phyloP scores from a whole-genome alignment of 2,113 vertebrate species.

The Seriola quinqueradiata region DNA sequence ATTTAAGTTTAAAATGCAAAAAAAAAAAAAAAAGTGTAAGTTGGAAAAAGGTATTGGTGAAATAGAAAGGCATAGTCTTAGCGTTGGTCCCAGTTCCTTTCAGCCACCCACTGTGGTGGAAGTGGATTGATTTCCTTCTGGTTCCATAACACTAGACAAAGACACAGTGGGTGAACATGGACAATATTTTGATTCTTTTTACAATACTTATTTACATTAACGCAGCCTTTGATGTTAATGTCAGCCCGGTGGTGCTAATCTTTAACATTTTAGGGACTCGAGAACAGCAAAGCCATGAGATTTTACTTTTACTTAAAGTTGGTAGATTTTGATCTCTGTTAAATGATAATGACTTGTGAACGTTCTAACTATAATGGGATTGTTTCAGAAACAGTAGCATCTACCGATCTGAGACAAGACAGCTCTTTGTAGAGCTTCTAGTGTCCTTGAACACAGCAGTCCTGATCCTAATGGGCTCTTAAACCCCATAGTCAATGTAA shows the following conservation, averaged over 20 bases:
- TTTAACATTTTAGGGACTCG: slow-evolving; percentile 58
- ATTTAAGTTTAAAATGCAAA: neutral
- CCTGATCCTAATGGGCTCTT: slow-evolving; percentile 49
- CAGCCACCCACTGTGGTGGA: slow-evolving; percentile 57
- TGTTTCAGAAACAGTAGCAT: slow-evolving; percentile 80
- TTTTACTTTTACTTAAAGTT: slow-evolving; percentile 16
- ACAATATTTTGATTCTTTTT: slow-evolving; percentile 40
- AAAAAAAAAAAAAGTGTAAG: neutral
- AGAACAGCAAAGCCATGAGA: slow-evolving; percentile 28
- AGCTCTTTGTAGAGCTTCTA: slow-evolving; percentile 60
- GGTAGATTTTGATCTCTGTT: slow-evolving; percentile 37
- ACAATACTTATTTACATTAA: slow-evolving; percentile 60
- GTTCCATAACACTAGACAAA: slow-evolving; percentile 60
- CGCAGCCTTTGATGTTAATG: slow-evolving; percentile 51
- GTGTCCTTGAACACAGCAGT: slow-evolving; percentile 56
- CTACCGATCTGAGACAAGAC: slow-evolving; percentile 76
- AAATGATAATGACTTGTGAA: slow-evolving; percentile 31
- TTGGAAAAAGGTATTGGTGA: slow-evolving; percentile 18
- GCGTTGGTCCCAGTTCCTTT: slow-evolving; percentile 57
- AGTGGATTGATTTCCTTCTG: slow-evolving; percentile 69
- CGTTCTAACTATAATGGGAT: slow-evolving; percentile 6
- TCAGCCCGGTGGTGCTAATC: slow-evolving; percentile 71
- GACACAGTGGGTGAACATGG: slow-evolving; percentile 56
- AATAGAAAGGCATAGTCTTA: slow-evolving; percentile 20
- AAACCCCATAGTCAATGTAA: slow-evolving; percentile 48